Base-by-base conservation (phyloP, 2,797 vertebrate species). In the Phalanger gymnotis region DNA sequence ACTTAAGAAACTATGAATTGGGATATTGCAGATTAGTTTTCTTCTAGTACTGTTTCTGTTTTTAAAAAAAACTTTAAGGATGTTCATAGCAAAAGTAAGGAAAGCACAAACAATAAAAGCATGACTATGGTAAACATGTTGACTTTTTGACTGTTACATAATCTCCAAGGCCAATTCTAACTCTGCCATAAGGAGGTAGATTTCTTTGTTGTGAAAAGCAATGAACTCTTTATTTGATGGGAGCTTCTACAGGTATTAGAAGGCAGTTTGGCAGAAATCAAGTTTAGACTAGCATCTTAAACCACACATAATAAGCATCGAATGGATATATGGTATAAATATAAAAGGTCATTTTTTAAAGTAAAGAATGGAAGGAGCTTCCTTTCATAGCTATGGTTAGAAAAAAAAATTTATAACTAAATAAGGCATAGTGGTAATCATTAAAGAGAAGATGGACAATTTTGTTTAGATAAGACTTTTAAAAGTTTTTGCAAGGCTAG, bases 1-100 rank as follows among this genome's bases (percentile, higher is more conserved):
- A 81, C 40, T 91, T 94, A 61, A 93, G 90, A 61, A 12, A 22
- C 54, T 90, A 66, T 92, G 55, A 92, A 25, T 90, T 53, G 56
- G 89, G 92, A 91, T 89, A 91, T 73, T 93, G 4, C 89, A 91
- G 54, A 90, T 66, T 51, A 47, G 73, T 31, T 90, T 27, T 90
- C 30, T 95, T 93, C 73, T 25, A 87, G 5, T 91, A n/a, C 27
- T 90, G 7, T 54, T 87, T 87, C 22, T 51, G 28, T 40, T 81
- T 34, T 34, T 27, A 19, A 81, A 40, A 73, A n/a, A 73, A 73
- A 73, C 66, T 47, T 87, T 87, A 2, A 47, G 73, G 9, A 51
- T 87, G 22, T 51, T 87, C 27, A 87, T 27, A 47, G 40, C 73
- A 87, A 87, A 87, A 87, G 73, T 11, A 87, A 87, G 40, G 7